These are phyloP conservation scores for Drosophila picticornis DNA, from an alignment of 2,888 invertebrate genomes.

Conservation along the genomic window DNA sequence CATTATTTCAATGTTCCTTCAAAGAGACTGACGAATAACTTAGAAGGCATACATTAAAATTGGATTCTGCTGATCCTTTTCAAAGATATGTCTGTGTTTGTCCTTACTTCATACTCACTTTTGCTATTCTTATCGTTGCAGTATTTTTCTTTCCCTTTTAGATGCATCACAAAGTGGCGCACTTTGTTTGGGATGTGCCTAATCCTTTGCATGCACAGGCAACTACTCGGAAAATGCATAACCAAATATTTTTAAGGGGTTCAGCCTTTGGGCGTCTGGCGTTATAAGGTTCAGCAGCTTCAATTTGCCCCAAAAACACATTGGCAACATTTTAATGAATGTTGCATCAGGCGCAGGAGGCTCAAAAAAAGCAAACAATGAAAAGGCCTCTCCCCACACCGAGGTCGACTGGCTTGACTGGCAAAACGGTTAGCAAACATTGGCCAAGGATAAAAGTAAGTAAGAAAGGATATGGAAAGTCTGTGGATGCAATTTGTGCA, in stretches of 20 bases:
- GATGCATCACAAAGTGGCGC: slow-evolving; percentile 26
- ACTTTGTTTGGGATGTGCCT: slow-evolving; percentile 29
- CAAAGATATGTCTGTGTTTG: background rate
- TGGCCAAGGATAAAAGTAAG: slow-evolving; percentile 74
- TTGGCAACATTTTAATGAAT: slow-evolving; percentile 82
- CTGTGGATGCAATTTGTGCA: slow-evolving; percentile 73
- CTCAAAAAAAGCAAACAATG: slow-evolving; percentile 65
- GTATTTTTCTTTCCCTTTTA: background rate
- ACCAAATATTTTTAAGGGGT: slow-evolving; percentile 39
- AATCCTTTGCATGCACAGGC: slow-evolving; percentile 66
- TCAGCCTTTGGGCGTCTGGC: slow-evolving; percentile 13
- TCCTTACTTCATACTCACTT: slow-evolving; percentile 1
- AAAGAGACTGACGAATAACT: background rate
- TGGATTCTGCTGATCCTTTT: background rate
- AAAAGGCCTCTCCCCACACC: slow-evolving; percentile 33
- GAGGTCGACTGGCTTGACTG: slow-evolving; percentile 45
- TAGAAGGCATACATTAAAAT: background rate
- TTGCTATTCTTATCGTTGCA: slow-evolving; percentile 6
- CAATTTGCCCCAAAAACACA: slow-evolving; percentile 81
- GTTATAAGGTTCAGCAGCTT: slow-evolving; percentile 59
- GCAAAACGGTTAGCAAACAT: slow-evolving; percentile 77
- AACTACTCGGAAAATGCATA: slow-evolving; percentile 68
- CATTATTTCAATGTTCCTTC: background rate
- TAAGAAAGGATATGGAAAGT: slow-evolving; percentile 60
- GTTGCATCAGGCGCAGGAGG: slow-evolving; percentile 59